These are phyloP conservation scores for Cenopis cana DNA, from an alignment of 2,888 invertebrate genomes.

Conservation along the genomic window DNA sequence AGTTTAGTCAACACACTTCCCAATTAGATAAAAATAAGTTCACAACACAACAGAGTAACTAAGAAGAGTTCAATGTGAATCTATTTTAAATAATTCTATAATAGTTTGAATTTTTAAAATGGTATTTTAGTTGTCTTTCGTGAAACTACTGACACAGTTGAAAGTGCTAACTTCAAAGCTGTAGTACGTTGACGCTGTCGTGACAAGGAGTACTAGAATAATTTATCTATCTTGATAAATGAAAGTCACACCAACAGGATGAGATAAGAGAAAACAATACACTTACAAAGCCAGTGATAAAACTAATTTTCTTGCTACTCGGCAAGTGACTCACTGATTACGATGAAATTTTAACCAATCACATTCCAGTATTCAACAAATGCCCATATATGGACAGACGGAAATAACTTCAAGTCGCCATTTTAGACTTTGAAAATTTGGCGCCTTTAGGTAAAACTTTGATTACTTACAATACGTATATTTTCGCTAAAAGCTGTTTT, in stretches of 20 bases:
- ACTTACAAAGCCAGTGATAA: constrained; percentile 55
- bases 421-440: constrained; percentile 62
- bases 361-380: constrained; percentile 82
- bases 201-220: constrained; percentile 34
- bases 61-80: constrained; percentile 3
- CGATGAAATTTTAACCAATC: constrained; percentile 81
- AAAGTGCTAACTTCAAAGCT: constrained; percentile 65
- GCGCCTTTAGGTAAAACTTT: constrained; percentile 49
- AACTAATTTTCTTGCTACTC: constrained; percentile 61
- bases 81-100: constrained; percentile 21
- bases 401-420: constrained; percentile 64
- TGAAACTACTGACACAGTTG: constrained; percentile 47
- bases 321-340: constrained; percentile 76
- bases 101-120: constrained; percentile 8
- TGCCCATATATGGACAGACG: constrained; percentile 87
- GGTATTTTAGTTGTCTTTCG: not conserved
- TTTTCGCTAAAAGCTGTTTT: not conserved
- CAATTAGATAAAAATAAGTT: constrained; percentile 49
- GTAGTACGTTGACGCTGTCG: constrained; percentile 53
- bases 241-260: constrained; percentile 58
- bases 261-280: constrained; percentile 59
- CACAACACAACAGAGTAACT: constrained; percentile 6
- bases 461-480: no score
- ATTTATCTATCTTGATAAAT: constrained; percentile 51
- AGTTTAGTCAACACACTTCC: constrained; percentile 63